Conservation (phyloP, 30 jellyfish, hydroid and myxozoan genomes). For the Cassiopea andromeda region DNA sequence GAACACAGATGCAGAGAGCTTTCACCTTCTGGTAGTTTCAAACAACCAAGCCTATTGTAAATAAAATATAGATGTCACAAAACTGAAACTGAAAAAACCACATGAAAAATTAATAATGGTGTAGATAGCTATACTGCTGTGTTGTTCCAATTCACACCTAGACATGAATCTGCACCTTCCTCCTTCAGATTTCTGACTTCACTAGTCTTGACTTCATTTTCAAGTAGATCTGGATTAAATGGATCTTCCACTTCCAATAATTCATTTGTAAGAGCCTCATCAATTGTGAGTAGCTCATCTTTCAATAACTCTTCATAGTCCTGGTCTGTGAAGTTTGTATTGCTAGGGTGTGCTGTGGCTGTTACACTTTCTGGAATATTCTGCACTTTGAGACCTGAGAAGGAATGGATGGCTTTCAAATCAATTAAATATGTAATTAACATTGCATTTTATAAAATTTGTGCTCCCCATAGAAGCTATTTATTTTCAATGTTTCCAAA, state of each 20-base stretch:
- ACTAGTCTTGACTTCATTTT: not conserved
- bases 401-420: not conserved
- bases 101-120: too few relatives aligned
- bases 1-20: not conserved
- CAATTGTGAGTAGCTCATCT: not conserved
- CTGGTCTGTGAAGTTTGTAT: not conserved
- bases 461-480: too few relatives aligned
- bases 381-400: not conserved
- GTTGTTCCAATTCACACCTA: too few relatives aligned
- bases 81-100: too few relatives aligned
- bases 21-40: not conserved
- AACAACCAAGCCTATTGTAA: too few relatives aligned
- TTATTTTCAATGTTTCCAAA: too few relatives aligned
- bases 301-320: not conserved
- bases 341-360: not conserved
- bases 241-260: not conserved
- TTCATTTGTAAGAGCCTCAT: not conserved
- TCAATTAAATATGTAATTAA: too few relatives aligned
- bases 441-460: not conserved
- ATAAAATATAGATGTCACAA: too few relatives aligned
- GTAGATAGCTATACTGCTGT: too few relatives aligned
- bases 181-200: not conserved
- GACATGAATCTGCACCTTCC: not conserved
- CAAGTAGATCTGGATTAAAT: not conserved
- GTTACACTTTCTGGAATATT: not conserved